phyloP scores from a whole-genome alignment of 2,888 invertebrate species.

The Parapristionchus giblindavisi region DNA sequence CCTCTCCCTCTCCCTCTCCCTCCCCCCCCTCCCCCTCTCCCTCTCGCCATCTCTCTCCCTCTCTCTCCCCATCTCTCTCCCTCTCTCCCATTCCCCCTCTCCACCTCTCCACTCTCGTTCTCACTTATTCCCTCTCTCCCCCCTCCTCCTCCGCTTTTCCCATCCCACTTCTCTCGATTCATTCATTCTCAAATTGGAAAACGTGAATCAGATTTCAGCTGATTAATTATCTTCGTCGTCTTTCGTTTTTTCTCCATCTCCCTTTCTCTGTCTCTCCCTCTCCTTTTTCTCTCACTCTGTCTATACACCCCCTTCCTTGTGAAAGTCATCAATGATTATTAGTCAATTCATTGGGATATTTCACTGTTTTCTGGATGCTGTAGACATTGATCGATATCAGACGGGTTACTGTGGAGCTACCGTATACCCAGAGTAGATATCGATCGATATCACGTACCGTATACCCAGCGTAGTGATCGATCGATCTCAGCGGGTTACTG shows the following conservation, averaged over 20 bases:
- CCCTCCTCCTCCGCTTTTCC: slow-evolving; percentile 2
- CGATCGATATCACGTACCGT: too few relatives aligned
- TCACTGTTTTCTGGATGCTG: not conserved
- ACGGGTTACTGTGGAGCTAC: too few relatives aligned
- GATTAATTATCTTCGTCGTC: not conserved
- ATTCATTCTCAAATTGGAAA: not conserved
- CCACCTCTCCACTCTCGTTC: not conserved
- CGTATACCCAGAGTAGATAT: too few relatives aligned
- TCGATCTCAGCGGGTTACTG: too few relatives aligned
- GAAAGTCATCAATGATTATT: not conserved
- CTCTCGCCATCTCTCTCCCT: not conserved
- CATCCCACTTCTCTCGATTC: not conserved
- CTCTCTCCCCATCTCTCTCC: slow-evolving; percentile 5
- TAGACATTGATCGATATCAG: too few relatives aligned
- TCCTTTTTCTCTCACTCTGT: not conserved
- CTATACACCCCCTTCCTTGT: not conserved
- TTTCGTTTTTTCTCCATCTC: not conserved
- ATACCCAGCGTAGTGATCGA: too few relatives aligned
- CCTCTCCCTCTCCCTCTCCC: slow-evolving; percentile 6
- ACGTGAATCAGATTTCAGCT: not conserved
- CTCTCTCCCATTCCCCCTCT: not conserved
- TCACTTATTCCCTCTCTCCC: slow-evolving; percentile 4
- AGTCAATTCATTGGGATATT: not conserved
- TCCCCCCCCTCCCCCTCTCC: not conserved
- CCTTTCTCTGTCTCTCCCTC: not conserved